These are phyloP conservation scores for Fregata magnificens DNA, from an alignment of 2,113 vertebrate species.

Conservation along the genomic window DNA sequence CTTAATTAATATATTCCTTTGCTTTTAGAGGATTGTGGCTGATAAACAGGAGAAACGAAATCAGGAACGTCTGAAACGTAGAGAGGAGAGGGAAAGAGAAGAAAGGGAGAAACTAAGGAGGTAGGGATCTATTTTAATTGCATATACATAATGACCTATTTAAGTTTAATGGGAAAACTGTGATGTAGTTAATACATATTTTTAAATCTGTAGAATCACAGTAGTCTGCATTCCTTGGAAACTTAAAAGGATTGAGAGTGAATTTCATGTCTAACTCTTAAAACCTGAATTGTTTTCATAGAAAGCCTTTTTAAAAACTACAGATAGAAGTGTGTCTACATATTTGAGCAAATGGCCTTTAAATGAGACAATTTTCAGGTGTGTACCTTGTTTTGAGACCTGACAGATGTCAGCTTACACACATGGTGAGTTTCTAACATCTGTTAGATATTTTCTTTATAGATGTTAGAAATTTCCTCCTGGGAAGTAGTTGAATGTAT, in stretches of 20 bases:
- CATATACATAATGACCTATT: background rate
- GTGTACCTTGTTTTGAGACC: background rate
- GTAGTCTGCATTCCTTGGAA: background rate
- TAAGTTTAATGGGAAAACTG: background rate
- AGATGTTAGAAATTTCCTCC: background rate
- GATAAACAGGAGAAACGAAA: conserved; percentile 93
- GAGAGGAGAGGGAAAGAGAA: conserved; percentile 91
- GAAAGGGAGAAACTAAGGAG: conserved; percentile 83
- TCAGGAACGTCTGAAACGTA: conserved; percentile 86
- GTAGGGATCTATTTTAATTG: conserved; percentile 40
- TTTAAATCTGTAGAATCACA: background rate
- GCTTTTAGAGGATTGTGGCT: conserved; percentile 89
- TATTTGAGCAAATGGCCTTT: background rate
- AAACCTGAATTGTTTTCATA: background rate
- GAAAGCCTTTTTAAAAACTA: background rate
- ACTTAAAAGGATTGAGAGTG: background rate
- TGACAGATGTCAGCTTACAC: background rate
- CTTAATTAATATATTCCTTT: background rate
- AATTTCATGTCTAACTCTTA: background rate
- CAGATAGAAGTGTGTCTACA: background rate
- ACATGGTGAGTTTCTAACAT: background rate
- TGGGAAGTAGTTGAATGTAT: background rate
- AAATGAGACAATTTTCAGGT: background rate
- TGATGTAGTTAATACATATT: background rate
- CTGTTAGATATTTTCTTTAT: background rate